Conservation (phyloP, 2,113 vertebrate species). For the Scomber colias region DNA sequence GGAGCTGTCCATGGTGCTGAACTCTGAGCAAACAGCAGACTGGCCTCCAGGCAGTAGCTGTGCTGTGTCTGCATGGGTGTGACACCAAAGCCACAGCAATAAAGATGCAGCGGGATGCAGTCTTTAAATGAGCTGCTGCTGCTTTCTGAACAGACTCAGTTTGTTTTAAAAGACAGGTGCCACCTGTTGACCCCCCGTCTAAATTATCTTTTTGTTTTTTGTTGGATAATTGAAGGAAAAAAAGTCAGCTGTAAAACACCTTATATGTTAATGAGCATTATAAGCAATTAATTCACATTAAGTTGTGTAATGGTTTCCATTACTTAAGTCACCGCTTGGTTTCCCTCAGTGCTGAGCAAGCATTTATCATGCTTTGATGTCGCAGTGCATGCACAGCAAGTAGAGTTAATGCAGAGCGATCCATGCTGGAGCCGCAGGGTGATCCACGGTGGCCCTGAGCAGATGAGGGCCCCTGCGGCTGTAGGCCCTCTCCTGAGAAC, state of each 20-base stretch:
- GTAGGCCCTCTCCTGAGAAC: slow-evolving; percentile 14
- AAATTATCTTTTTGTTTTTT: not conserved
- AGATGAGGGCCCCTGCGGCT: slow-evolving; percentile 28
- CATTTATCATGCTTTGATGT: slow-evolving; percentile 44
- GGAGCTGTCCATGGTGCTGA: slow-evolving; percentile 80
- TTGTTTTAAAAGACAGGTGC: slow-evolving; percentile 6
- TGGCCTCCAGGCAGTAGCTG: slow-evolving; percentile 27
- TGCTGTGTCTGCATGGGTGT: slow-evolving; percentile 57
- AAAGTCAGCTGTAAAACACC: slow-evolving; percentile 13
- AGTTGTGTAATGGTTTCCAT: slow-evolving; percentile 40
- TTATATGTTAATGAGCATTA: slow-evolving; percentile 3
- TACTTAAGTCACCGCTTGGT: slow-evolving; percentile 36
- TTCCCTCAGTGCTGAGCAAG: slow-evolving; percentile 30
- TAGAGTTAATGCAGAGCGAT: slow-evolving; percentile 24
- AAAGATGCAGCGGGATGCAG: slow-evolving; percentile 28
- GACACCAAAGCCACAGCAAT: slow-evolving; percentile 29
- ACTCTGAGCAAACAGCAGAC: slow-evolving; percentile 34
- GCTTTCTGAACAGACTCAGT: slow-evolving; percentile 20
- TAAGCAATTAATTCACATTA: slow-evolving; percentile 48
- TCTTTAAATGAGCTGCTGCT: slow-evolving; percentile 1
- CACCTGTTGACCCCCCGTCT: slow-evolving; percentile 37
- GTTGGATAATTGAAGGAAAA: slow-evolving; percentile 4
- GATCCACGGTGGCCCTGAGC: slow-evolving; percentile 27
- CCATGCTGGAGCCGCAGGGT: slow-evolving; percentile 14
- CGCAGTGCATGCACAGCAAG: slow-evolving; percentile 22